Percentiles rank a stretch among this genome's conserved stretches.
Evolutionary conservation across 2,797 vertebrate species (phyloP).

Genomic region (Oreortyx pictus): DNA sequence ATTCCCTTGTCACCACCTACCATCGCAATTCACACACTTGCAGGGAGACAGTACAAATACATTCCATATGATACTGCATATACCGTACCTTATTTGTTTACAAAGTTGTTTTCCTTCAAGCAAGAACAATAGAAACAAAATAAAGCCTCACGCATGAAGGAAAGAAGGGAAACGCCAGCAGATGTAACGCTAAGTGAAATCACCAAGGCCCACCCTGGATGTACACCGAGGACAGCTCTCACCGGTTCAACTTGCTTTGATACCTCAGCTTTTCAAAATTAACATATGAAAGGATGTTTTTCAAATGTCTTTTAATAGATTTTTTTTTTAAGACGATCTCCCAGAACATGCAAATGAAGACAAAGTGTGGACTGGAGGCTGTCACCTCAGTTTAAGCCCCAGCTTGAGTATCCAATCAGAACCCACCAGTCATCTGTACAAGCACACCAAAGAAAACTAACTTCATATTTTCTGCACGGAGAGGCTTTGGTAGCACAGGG

Average conservation of each 20-base stretch:
- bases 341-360: neutral
- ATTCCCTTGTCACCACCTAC: neutral
- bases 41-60: neutral
- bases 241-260: neutral
- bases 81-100: neutral
- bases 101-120: neutral
- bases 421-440: neutral
- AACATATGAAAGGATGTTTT: accelerated
- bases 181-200: neutral
- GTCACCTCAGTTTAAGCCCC: neutral
- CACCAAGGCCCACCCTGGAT: neutral
- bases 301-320: neutral
- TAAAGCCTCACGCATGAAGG: neutral
- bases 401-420: neutral
- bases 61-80: neutral
- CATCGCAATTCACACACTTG: neutral
- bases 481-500: too few relatives aligned
- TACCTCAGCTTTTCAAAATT: neutral
- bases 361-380: neutral
- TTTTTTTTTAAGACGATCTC: neutral
- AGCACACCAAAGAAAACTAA: neutral
- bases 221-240: neutral
- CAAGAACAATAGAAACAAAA: neutral
- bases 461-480: neutral
- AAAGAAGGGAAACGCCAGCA: neutral